A percentile compares a stretch with the other conserved stretches of the same genome.
Evolutionary conservation across 2,113 vertebrate genomes (phyloP).

Genomic region (Nothoprocta pentlandii): DNA sequence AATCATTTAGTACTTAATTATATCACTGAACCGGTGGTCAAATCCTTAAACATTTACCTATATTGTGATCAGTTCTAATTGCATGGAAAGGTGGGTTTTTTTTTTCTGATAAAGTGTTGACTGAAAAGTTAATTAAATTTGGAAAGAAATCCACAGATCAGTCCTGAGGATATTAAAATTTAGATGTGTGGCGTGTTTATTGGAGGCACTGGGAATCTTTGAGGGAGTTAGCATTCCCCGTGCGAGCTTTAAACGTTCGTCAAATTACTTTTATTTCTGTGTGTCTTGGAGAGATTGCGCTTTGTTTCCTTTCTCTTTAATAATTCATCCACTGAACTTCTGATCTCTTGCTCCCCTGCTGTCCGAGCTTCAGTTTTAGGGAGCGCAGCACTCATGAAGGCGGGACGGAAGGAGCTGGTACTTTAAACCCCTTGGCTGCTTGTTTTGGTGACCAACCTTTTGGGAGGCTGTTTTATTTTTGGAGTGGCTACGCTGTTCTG

Average conservation of each 20-base stretch:
- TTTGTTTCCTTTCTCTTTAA: background rate
- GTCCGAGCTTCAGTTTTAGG: background rate
- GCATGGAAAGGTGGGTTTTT: too few species aligned
- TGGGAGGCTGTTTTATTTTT: slow-evolving; percentile 1
- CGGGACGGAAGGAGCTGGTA: background rate
- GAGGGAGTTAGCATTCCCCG: background rate
- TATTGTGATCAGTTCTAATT: background rate
- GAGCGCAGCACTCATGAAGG: background rate
- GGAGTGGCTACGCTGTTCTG: background rate
- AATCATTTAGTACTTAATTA: background rate
- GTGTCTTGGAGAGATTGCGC: background rate
- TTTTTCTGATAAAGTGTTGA: background rate
- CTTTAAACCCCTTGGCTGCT: background rate
- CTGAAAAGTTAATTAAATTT: background rate
- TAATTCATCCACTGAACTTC: background rate
- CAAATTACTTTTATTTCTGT: background rate
- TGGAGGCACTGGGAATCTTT: background rate
- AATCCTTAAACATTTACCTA: background rate
- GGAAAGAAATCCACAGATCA: background rate
- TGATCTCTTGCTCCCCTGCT: background rate
- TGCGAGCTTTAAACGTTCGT: background rate
- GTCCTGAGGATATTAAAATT: background rate
- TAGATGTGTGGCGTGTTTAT: background rate
- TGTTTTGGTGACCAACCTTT: background rate
- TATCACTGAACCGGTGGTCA: background rate